Evolutionary conservation across 2,113 vertebrate genomes (phyloP).

Genomic region (Sprattus sprattus): DNA sequence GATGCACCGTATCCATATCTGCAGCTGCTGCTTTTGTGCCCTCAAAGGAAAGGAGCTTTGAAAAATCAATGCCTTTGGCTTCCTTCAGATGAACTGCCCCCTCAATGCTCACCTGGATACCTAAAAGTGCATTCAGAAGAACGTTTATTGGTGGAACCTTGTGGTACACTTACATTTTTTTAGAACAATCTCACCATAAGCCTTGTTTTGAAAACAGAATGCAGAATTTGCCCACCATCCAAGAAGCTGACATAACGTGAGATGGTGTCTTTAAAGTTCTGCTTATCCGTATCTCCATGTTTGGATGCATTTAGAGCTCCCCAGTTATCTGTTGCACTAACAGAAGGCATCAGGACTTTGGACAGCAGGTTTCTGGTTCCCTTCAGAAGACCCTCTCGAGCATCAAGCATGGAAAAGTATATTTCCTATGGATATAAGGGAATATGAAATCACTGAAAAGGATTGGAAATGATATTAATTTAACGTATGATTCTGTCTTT

Average conservation of each 20-base stretch:
- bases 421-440: slow-evolving; percentile 68
- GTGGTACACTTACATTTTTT: too few species aligned
- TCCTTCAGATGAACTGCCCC: slow-evolving; percentile 70
- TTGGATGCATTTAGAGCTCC: slow-evolving; percentile 71
- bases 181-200: too few species aligned
- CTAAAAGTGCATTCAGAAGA: slow-evolving; percentile 55
- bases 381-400: slow-evolving; percentile 70
- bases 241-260: slow-evolving; percentile 72
- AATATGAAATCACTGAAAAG: neutral
- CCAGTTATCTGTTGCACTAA: slow-evolving; percentile 73
- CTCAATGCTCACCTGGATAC: slow-evolving; percentile 67
- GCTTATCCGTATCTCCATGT: slow-evolving; percentile 68
- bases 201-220: too few species aligned
- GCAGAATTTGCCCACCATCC: slow-evolving; percentile 66
- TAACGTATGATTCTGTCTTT: neutral
- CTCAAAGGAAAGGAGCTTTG: slow-evolving; percentile 67
- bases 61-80: slow-evolving; percentile 70
- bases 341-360: slow-evolving; percentile 69
- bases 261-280: slow-evolving; percentile 69
- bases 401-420: slow-evolving; percentile 75
- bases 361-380: slow-evolving; percentile 64
- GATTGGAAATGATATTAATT: neutral
- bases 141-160: too few species aligned
- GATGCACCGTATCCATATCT: slow-evolving; percentile 67
- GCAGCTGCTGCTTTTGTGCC: slow-evolving; percentile 70